A percentile compares a stretch with the other conserved stretches of the same genome.
These are phyloP conservation scores for Acanthurus lineatus DNA, from an alignment of 2,797 vertebrate species.

Conservation along the genomic window DNA sequence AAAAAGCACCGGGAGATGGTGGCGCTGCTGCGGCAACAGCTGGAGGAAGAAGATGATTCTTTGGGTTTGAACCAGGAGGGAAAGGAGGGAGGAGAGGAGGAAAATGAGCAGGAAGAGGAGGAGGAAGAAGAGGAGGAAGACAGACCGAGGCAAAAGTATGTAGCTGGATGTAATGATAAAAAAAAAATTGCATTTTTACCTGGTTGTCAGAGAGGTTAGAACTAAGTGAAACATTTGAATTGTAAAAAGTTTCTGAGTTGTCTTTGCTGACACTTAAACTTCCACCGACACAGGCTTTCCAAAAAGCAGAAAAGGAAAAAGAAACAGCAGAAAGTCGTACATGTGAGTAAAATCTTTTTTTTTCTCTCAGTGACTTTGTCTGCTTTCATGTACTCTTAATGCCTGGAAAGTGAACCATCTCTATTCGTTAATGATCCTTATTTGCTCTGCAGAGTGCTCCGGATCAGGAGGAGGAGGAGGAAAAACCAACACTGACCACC, in stretches of 20 bases:
- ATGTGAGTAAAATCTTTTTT: constrained; percentile 76
- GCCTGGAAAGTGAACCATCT: neutral
- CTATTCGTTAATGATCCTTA: neutral
- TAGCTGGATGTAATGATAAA: neutral
- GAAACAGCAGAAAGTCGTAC: constrained; percentile 86
- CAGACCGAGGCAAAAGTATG: constrained; percentile 88
- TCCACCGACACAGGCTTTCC: constrained; percentile 84
- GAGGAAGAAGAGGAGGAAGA: constrained; percentile 77
- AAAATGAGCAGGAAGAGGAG: constrained; percentile 79
- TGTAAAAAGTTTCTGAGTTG: neutral
- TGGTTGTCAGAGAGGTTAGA: neutral
- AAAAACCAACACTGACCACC: constrained; percentile 29
- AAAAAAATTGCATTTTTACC: neutral
- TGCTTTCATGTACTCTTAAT: neutral
- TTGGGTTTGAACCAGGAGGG: constrained; percentile 76
- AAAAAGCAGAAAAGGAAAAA: constrained; percentile 96
- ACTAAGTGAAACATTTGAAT: neutral
- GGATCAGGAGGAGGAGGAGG: constrained; percentile 55
- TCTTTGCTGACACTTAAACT: neutral
- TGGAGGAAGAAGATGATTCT: constrained; percentile 90
- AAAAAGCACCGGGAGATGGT: constrained; percentile 97
- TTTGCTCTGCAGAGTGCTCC: constrained; percentile 49
- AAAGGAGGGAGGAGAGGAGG: constrained; percentile 61
- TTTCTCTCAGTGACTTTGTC: neutral
- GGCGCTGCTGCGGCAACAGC: constrained; percentile 90